These are phyloP conservation scores for Spodoptera exigua DNA, from an alignment of 2,888 invertebrate genomes.

Conservation along the genomic window DNA sequence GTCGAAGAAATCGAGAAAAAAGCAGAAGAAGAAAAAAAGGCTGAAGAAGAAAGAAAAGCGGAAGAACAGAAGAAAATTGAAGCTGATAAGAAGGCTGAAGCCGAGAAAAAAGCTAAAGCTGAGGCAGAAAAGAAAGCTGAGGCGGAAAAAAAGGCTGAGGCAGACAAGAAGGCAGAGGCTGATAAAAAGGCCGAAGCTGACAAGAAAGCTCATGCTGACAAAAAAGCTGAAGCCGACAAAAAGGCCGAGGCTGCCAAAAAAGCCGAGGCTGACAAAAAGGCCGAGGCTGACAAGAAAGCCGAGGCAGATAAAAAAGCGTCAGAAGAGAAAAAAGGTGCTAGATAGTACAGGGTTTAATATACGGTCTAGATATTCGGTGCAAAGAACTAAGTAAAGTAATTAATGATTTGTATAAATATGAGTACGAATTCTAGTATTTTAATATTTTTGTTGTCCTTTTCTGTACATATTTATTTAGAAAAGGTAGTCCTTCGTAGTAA, in stretches of 20 bases:
- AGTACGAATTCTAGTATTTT: conserved; percentile 54
- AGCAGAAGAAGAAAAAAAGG: conserved; percentile 32
- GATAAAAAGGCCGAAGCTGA: conserved; percentile 35
- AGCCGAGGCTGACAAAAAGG: conserved; percentile 31
- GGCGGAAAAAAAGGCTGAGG: conserved; percentile 30
- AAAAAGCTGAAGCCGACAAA: conserved; percentile 35
- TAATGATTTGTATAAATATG: conserved; percentile 54
- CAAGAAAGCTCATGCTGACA: conserved; percentile 52
- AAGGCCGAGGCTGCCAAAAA: conserved; percentile 32
- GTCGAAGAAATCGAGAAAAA: conserved; percentile 34
- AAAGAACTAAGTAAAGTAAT: conserved; percentile 49
- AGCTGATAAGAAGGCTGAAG: conserved; percentile 17
- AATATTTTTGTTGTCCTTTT: conserved; percentile 48
- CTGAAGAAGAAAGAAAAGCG: conserved; percentile 35
- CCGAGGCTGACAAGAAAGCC: conserved; percentile 55
- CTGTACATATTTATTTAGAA: conserved; percentile 54
- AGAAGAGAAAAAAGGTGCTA: conserved; percentile 73
- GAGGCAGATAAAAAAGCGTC: conserved; percentile 28
- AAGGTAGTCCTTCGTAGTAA: conserved; percentile 33
- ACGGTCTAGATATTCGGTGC: conserved; percentile 45
- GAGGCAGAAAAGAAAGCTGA: conserved; percentile 31
- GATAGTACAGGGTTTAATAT: conserved; percentile 78
- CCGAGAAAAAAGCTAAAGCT: conserved; percentile 17
- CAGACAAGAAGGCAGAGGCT: conserved; percentile 33
- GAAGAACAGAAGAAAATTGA: conserved; percentile 26